Conservation (phyloP, 2,888 invertebrate species). For the Synergus umbraculus region DNA sequence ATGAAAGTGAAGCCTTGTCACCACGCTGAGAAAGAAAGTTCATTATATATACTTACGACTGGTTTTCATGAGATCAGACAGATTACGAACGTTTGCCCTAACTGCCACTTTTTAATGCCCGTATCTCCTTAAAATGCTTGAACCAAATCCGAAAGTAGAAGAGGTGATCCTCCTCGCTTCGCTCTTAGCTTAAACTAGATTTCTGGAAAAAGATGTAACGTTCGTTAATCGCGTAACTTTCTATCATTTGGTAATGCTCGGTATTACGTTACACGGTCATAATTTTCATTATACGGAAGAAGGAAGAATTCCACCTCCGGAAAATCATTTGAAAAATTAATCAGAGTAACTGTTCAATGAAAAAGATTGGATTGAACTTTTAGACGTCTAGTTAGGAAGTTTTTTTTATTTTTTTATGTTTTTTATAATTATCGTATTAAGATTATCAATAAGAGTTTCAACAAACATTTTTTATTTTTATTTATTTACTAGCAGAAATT, state of each 20-base stretch:
- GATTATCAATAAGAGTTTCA: no score
- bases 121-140: slow-evolving; percentile 33
- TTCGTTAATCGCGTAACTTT: slow-evolving; percentile 40
- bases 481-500: no score
- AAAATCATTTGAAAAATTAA: slow-evolving; percentile 19
- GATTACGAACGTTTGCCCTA: not conserved
- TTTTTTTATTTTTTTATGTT: no score
- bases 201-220: not conserved
- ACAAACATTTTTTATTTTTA: no score
- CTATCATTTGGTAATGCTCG: slow-evolving; percentile 44
- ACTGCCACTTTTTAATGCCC: not conserved
- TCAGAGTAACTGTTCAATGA: not conserved
- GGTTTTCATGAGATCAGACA: slow-evolving; percentile 39
- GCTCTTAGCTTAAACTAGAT: not conserved
- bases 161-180: not conserved
- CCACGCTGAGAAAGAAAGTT: slow-evolving; percentile 43
- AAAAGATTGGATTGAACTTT: no score
- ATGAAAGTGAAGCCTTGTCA: slow-evolving; percentile 50
- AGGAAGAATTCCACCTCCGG: not conserved
- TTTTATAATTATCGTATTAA: no score
- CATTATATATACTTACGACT: slow-evolving; percentile 24
- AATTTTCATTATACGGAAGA: not conserved
- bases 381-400: no score
- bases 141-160: not conserved
- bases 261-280: slow-evolving; percentile 43